Evolutionary conservation across 2,797 vertebrate species (phyloP).

Genomic region (Triplophysa bombifrons): DNA sequence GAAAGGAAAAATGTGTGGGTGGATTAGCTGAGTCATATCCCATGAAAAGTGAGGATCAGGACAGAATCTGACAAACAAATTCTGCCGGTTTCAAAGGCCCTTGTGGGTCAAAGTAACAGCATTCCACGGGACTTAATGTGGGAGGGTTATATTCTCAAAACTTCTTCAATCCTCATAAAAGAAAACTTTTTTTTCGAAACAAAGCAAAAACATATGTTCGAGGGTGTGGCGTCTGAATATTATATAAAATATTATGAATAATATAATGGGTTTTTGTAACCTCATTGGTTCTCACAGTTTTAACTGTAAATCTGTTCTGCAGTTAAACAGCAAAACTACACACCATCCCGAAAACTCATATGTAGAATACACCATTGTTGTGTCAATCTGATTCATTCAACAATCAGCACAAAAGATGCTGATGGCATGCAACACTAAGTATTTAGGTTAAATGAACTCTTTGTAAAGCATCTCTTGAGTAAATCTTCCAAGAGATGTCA

Average conservation of each 20-base stretch:
- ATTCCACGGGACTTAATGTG: constrained; percentile 16
- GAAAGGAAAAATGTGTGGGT: constrained; percentile 37
- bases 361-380: background rate
- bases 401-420: background rate
- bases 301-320: too few species aligned
- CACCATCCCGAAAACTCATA: background rate
- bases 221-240: background rate
- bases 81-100: background rate
- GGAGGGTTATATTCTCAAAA: background rate
- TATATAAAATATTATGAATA: too few species aligned
- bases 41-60: constrained; percentile 52
- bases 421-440: background rate
- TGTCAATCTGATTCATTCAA: background rate
- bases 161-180: background rate
- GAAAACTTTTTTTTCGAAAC: too few species aligned
- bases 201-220: too few species aligned
- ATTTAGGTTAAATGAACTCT: background rate
- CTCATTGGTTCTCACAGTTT: background rate
- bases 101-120: constrained; percentile 8
- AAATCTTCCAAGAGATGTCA: background rate
- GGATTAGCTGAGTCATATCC: constrained; percentile 66
- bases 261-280: background rate
- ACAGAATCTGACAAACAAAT: constrained; percentile 36
- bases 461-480: background rate
- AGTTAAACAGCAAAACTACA: too few species aligned